Evolutionary conservation across 64 coral and sea anemone species (phyloP).

Genomic region (Trachythela sp.): DNA sequence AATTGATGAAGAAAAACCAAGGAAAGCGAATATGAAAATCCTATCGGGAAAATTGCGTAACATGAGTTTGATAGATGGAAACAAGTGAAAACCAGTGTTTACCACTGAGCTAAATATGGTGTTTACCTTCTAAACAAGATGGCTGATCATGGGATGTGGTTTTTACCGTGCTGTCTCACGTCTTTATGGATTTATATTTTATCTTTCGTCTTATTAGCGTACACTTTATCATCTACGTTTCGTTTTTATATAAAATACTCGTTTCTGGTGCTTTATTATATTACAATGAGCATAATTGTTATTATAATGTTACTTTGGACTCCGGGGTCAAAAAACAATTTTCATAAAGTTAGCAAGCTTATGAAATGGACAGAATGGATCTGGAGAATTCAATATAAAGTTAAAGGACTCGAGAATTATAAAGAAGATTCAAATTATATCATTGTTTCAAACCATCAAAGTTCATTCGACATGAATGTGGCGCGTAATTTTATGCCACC

Average conservation of each 20-base stretch:
- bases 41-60: too few species aligned
- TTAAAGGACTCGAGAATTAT: conserved; percentile 67
- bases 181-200: neutral
- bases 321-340: neutral
- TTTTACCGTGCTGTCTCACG: neutral
- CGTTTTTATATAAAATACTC: neutral
- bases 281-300: neutral
- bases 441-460: conserved; percentile 95
- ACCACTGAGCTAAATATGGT: too few species aligned
- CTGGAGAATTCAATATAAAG: conserved; percentile 50
- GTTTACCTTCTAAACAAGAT: neutral
- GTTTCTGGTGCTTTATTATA: neutral
- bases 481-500: conserved; percentile 62
- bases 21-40: too few species aligned
- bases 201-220: neutral
- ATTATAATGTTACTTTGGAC: neutral
- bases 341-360: neutral
- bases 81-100: too few species aligned
- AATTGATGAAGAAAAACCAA: too few species aligned
- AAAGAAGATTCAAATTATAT: conserved; percentile 66
- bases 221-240: conserved; percentile 13
- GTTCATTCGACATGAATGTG: conserved; percentile 72
- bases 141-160: neutral
- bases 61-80: too few species aligned
- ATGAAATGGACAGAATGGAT: conserved; percentile 18